Conservation (phyloP, 1,140 invertebrate species). For the Zophobas morio region DNA sequence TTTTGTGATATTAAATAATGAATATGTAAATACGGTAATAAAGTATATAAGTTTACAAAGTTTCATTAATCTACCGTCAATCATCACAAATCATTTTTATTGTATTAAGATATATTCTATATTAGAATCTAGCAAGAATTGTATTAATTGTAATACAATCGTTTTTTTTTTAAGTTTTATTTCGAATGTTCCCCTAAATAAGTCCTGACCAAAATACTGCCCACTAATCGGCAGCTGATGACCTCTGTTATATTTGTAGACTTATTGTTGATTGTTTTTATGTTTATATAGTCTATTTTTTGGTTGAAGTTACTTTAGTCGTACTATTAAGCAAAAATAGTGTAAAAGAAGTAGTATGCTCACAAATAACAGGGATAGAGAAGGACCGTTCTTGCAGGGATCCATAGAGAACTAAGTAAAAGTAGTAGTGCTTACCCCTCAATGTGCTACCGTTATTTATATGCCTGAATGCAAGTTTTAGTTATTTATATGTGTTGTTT, state of each 20-base stretch:
- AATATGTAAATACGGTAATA: constrained; percentile 14
- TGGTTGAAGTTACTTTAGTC: constrained; percentile 66
- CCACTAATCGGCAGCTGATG: constrained; percentile 53
- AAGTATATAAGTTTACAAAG: constrained; percentile 28
- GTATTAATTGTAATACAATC: constrained; percentile 49
- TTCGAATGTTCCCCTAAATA: constrained; percentile 44
- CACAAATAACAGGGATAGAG: constrained; percentile 50
- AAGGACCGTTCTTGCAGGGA: constrained; percentile 18
- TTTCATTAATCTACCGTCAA: constrained; percentile 14
- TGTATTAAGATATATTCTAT: constrained; percentile 56
- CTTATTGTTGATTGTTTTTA: constrained; percentile 69
- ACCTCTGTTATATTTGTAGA: constrained; percentile 65
- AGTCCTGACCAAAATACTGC: constrained; percentile 43
- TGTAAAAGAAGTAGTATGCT: constrained; percentile 57
- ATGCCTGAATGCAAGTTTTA: constrained; percentile 14
- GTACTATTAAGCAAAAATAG: constrained; percentile 57
- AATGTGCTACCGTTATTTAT: constrained; percentile 27
- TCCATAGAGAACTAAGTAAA: constrained; percentile 1
- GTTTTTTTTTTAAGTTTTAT: constrained; percentile 41
- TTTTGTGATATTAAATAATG: constrained; percentile 38
- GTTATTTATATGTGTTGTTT: constrained; percentile 30
- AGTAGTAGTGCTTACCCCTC: constrained; percentile 38
- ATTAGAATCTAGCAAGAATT: constrained; percentile 57
- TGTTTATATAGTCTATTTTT: constrained; percentile 70
- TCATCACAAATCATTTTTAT: constrained; percentile 34